phyloP scores from a whole-genome alignment of 2,113 vertebrate species.

The Trachemys scripta region DNA sequence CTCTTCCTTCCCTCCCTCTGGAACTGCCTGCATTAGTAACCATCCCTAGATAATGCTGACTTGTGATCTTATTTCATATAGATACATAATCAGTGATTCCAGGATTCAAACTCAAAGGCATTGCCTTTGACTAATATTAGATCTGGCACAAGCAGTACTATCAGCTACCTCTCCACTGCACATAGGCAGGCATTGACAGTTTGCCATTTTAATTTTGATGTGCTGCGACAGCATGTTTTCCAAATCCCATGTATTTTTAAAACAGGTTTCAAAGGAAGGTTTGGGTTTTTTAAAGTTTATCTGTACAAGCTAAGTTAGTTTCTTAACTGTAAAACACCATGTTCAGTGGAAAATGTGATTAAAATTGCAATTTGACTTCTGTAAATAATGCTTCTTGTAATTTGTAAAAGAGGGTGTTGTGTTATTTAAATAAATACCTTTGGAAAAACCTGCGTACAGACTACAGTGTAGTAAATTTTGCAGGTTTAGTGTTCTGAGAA shows the following conservation, averaged over 20 bases:
- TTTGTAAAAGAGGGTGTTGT: background rate
- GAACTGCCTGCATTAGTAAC: accelerated
- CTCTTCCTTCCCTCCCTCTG: background rate
- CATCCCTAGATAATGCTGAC: background rate
- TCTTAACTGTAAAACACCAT: background rate
- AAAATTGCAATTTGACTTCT: background rate
- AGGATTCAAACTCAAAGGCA: background rate
- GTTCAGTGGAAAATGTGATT: background rate
- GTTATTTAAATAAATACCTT: background rate
- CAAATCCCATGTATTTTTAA: background rate
- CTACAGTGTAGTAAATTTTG: background rate
- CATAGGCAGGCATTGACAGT: background rate
- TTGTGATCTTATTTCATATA: accelerated
- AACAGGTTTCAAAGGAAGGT: background rate
- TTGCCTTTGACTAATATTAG: background rate
- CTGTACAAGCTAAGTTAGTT: background rate
- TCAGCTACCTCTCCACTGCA: background rate
- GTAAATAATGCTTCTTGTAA: background rate
- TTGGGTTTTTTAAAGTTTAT: background rate
- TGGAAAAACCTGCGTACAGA: background rate
- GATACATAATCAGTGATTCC: background rate
- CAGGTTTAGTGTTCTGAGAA: background rate
- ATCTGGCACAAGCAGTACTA: background rate
- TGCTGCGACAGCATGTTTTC: background rate
- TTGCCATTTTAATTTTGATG: background rate